These are phyloP conservation scores for Xestoiulus laeticollis DNA, from an alignment of 2,888 invertebrate genomes.

Conservation along the genomic window DNA sequence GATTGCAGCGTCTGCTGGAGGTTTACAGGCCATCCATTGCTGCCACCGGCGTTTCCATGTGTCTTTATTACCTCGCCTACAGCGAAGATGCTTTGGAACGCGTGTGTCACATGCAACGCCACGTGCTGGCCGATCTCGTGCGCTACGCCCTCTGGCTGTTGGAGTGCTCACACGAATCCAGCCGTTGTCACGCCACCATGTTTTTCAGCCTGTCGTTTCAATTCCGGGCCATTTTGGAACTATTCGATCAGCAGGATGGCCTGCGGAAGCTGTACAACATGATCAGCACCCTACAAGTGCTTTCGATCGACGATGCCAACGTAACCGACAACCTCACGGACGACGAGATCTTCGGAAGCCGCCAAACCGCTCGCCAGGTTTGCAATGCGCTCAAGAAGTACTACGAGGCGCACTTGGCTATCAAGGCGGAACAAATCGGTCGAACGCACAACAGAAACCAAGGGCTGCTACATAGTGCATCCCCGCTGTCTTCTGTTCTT, in stretches of 20 bases:
- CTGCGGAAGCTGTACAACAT: slow-evolving; percentile 93
- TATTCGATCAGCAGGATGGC: slow-evolving; percentile 95
- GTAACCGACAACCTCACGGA: slow-evolving; percentile 73
- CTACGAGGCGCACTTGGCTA: slow-evolving; percentile 86
- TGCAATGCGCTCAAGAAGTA: slow-evolving; percentile 89
- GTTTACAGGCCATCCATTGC: slow-evolving; percentile 94
- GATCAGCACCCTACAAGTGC: slow-evolving; percentile 85
- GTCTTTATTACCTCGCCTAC: slow-evolving; percentile 95
- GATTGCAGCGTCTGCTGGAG: slow-evolving; percentile 83
- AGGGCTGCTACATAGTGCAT: slow-evolving; percentile 68
- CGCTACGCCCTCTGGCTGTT: slow-evolving; percentile 94
- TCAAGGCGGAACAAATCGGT: slow-evolving; percentile 76
- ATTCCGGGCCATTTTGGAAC: slow-evolving; percentile 89
- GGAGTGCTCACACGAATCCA: slow-evolving; percentile 96
- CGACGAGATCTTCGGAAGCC: slow-evolving; percentile 87
- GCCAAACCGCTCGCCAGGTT: slow-evolving; percentile 91
- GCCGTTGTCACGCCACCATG: slow-evolving; percentile 97
- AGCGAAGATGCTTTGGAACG: slow-evolving; percentile 98
- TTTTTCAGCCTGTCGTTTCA: slow-evolving; percentile 96
- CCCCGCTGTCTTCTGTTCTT: slow-evolving; percentile 61
- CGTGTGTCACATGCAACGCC: slow-evolving; percentile 85
- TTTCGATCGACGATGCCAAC: slow-evolving; percentile 74
- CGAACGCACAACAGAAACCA: slow-evolving; percentile 62
- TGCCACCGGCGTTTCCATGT: slow-evolving; percentile 95
- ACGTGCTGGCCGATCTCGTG: slow-evolving; percentile 79